Base-by-base conservation (phyloP, 2,888 invertebrate species). In the Thereva nobilitata region DNA sequence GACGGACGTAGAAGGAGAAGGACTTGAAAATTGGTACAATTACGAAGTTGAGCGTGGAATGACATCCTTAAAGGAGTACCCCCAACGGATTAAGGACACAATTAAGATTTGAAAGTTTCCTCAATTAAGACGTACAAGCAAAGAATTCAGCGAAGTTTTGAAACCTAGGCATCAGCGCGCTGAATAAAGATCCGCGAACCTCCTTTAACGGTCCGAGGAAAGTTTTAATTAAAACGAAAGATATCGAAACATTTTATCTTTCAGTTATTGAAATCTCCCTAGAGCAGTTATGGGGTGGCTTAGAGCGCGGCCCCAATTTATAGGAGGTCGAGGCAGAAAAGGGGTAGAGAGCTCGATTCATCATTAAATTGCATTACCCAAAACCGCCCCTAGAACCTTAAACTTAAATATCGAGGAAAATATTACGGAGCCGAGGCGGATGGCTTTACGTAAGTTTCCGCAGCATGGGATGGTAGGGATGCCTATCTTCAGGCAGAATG, bases 361-460 rank as follows among this genome's bases (percentile, higher is more conserved):
- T 66, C 57, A 66, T 57, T 56, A 66, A 66, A 66, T 66, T 56
- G 66, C 66, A 66, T 66, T 66, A 66, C 66, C 56, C 57, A 50
- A 56, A 47, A 38, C 52, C 8, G 34, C 8, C n/a, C 47, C 23
- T 23, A 23, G 23, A 23, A 23, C 23, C 23, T 23, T 23, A 23
- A 23, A 23, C 23, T 23, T 23, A 23, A 35, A 47, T 50, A 66
- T 50, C 45, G 23, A 44, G 23, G 23, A 40, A 34, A 61, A 61
- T 61, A 61, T 61, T 40, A 61, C 38, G 50, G 23, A 23, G 23
- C 10, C 59, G 10, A 5, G 7, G 23, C 5, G 50, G 23, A 23
- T 23, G 23, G 23, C 23, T 23, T 23, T 23, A 23, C 23, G 23
- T 23, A 23, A 23, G 23, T 23, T 23, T 23, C 23, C 23, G 2